phyloP scores from a whole-genome alignment of 2,888 invertebrate species.

The Xanthostigma xanthostigma region DNA sequence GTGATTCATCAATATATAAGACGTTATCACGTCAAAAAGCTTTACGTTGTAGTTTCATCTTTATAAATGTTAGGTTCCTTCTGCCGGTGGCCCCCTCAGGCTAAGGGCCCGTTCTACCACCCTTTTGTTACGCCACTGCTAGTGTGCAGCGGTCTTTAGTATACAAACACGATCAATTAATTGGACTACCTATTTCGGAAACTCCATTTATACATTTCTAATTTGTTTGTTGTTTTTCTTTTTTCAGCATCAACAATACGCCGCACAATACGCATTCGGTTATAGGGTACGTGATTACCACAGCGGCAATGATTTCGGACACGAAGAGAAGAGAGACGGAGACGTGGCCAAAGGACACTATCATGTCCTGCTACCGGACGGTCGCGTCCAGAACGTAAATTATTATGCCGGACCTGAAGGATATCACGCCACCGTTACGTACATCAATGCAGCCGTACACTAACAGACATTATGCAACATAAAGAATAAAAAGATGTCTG shows the following conservation, averaged over 20 bases:
- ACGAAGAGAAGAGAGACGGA: slow-evolving; percentile 54
- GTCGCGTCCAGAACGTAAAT: slow-evolving; percentile 58
- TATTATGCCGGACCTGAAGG: slow-evolving; percentile 65
- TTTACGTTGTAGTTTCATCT: too few species aligned
- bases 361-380: slow-evolving; percentile 65
- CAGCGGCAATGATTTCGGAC: slow-evolving; percentile 62
- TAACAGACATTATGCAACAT: background rate
- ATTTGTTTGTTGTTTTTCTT: background rate
- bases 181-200: background rate
- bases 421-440: slow-evolving; percentile 63
- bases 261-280: slow-evolving; percentile 36
- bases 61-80: too few species aligned
- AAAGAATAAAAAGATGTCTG: too few species aligned
- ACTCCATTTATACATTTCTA: background rate
- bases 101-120: too few species aligned
- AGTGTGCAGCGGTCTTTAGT: too few species aligned
- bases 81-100: too few species aligned
- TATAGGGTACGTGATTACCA: slow-evolving; percentile 58
- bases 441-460: slow-evolving; percentile 18
- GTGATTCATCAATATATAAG: too few species aligned
- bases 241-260: slow-evolving; percentile 23
- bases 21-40: too few species aligned
- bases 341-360: slow-evolving; percentile 56
- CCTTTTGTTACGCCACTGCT: too few species aligned
- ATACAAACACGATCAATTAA: background rate